These are phyloP conservation scores for Orycteropus afer DNA, from an alignment of 2,113 vertebrate species.

Conservation along the genomic window DNA sequence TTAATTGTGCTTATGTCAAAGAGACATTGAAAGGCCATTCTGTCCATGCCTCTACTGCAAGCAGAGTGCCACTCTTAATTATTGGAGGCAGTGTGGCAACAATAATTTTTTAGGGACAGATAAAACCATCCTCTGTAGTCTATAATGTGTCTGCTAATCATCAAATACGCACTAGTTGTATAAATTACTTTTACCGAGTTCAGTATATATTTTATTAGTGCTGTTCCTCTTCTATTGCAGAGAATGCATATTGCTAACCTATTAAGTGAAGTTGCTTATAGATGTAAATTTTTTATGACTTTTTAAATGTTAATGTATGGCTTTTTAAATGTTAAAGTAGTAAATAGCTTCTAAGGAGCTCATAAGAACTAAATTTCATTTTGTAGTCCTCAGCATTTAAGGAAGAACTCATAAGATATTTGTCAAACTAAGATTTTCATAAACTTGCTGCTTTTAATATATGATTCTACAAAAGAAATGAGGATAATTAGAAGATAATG, in stretches of 20 bases:
- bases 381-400: slow-evolving; percentile 84
- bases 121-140: slow-evolving; percentile 41
- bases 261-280: slow-evolving; percentile 88
- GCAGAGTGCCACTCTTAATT: slow-evolving; percentile 14
- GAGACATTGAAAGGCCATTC: slow-evolving; percentile 15
- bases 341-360: slow-evolving; percentile 85
- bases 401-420: slow-evolving; percentile 76
- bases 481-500: slow-evolving; percentile 78
- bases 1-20: slow-evolving; percentile 9
- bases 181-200: slow-evolving; percentile 77
- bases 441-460: slow-evolving; percentile 80
- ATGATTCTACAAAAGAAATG: slow-evolving; percentile 63
- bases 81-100: not conserved
- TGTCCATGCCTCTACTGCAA: not conserved
- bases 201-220: slow-evolving; percentile 80
- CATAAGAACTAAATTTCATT: slow-evolving; percentile 83
- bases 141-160: slow-evolving; percentile 45
- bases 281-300: slow-evolving; percentile 87
- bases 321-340: slow-evolving; percentile 89
- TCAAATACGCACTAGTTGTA: slow-evolving; percentile 9
- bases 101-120: slow-evolving; percentile 60
- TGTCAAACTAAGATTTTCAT: slow-evolving; percentile 77
- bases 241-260: slow-evolving; percentile 81
- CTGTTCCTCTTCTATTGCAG: slow-evolving; percentile 10
- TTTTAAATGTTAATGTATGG: slow-evolving; percentile 89